Percentiles rank a stretch among this genome's conserved stretches.
phyloP scores from a whole-genome alignment of 2,888 invertebrate species.

The Tachina fera region DNA sequence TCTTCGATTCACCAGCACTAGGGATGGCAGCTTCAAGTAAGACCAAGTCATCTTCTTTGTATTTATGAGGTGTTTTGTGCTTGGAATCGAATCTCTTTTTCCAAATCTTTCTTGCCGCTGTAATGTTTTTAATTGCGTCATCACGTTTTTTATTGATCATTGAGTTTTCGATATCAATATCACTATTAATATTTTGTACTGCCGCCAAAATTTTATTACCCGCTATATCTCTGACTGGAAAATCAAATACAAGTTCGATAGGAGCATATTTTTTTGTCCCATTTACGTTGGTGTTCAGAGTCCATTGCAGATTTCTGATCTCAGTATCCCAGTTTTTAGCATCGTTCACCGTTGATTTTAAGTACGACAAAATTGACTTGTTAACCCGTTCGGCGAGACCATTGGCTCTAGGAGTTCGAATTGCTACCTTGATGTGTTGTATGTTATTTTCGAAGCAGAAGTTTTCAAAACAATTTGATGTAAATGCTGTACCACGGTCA shows the following conservation, averaged over 20 bases:
- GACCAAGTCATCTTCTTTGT: slow-evolving; percentile 49
- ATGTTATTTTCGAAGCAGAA: slow-evolving; percentile 4
- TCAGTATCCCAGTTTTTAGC: slow-evolving; percentile 41
- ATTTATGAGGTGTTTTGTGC: slow-evolving; percentile 49
- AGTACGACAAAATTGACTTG: slow-evolving; percentile 26
- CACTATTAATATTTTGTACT: slow-evolving; percentile 25
- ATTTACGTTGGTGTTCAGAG: slow-evolving; percentile 32
- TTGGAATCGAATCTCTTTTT: slow-evolving; percentile 52
- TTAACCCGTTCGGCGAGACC: slow-evolving; percentile 56
- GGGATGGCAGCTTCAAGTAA: too few species aligned
- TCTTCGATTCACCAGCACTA: slow-evolving; percentile 54
- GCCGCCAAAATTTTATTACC: slow-evolving; percentile 56
- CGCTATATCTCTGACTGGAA: slow-evolving; percentile 48
- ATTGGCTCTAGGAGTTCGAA: slow-evolving; percentile 46
- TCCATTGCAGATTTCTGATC: slow-evolving; percentile 54
- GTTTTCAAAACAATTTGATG: slow-evolving; percentile 38
- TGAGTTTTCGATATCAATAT: background rate
- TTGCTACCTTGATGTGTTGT: slow-evolving; percentile 53
- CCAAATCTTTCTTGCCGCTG: slow-evolving; percentile 28
- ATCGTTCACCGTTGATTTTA: slow-evolving; percentile 20
- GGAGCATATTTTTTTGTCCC: slow-evolving; percentile 47
- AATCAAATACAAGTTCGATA: slow-evolving; percentile 35
- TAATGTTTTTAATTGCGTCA: slow-evolving; percentile 38
- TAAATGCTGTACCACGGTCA: slow-evolving; percentile 60
- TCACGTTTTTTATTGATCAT: slow-evolving; percentile 3